Evolutionary conservation across 2,888 invertebrate genomes (phyloP).

Genomic region (Calephelis perditalis): DNA sequence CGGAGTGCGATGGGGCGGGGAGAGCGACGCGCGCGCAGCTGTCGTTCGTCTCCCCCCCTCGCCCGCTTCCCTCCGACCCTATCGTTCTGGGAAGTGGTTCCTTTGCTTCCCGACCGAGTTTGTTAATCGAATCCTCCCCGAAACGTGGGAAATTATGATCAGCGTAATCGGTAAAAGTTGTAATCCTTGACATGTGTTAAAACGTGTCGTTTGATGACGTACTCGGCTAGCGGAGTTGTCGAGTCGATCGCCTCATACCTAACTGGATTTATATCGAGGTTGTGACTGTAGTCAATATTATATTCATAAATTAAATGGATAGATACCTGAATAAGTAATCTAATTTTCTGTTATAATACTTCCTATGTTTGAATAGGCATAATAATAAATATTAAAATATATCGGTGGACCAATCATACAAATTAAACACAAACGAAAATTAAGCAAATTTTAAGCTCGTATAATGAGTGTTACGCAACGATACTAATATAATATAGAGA

Average conservation of each 20-base stretch:
- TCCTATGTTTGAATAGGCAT: no score
- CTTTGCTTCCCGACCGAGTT: constrained; percentile 72
- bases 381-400: no score
- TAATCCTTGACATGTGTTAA: constrained; percentile 58
- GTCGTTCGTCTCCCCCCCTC: constrained; percentile 54
- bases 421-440: no score
- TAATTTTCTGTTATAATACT: no score
- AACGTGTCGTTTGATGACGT: constrained; percentile 47
- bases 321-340: constrained; percentile 13
- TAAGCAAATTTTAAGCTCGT: no score
- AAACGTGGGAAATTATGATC: constrained; percentile 38
- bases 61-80: constrained; percentile 53
- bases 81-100: constrained; percentile 78
- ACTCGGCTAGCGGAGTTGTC: constrained; percentile 42
- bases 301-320: neutral
- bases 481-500: no score
- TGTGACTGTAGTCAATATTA: constrained; percentile 10
- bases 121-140: constrained; percentile 47
- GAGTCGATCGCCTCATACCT: constrained; percentile 28
- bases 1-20: constrained; percentile 57
- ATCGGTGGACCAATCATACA: no score
- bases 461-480: no score
- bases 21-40: constrained; percentile 68
- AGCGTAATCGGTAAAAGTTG: constrained; percentile 52
- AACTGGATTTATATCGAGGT: constrained; percentile 10